Conservation (phyloP, 2,888 invertebrate species). For the Rhorus exstirpatorius region DNA sequence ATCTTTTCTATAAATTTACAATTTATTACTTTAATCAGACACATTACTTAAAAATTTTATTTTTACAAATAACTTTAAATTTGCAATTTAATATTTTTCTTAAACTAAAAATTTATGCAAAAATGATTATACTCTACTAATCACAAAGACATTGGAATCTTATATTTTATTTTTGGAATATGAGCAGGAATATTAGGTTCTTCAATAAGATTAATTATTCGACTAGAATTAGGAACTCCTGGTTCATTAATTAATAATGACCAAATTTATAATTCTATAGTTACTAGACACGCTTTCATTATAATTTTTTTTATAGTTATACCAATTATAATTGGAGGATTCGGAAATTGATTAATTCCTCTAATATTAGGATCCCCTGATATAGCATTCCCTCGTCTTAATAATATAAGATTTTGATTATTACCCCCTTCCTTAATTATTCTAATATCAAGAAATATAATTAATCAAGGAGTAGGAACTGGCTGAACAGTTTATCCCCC, state of each 20-base stretch:
- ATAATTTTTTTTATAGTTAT: slow-evolving; percentile 96
- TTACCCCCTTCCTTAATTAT: slow-evolving; percentile 90
- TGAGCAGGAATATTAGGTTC: slow-evolving; percentile 91
- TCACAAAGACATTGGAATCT: slow-evolving; percentile 91
- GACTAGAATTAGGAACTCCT: no score
- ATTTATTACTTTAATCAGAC: no score
- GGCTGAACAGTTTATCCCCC: slow-evolving; percentile 94
- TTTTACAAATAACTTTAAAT: neutral
- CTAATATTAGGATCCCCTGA: slow-evolving; percentile 92
- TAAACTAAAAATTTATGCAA: slow-evolving; percentile 85
- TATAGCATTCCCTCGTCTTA: slow-evolving; percentile 94
- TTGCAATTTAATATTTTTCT: slow-evolving; percentile 83
- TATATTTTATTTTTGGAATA: slow-evolving; percentile 89
- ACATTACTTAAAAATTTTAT: neutral
- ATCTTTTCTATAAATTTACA: neutral
- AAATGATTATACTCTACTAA: slow-evolving; percentile 91
- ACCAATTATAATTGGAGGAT: slow-evolving; percentile 94
- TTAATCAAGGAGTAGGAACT: slow-evolving; percentile 91
- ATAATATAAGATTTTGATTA: no score
- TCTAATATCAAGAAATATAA: slow-evolving; percentile 89
- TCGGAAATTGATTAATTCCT: slow-evolving; percentile 94
- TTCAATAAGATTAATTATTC: no score
- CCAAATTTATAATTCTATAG: slow-evolving; percentile 93
- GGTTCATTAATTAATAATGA: slow-evolving; percentile 89
- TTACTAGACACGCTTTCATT: slow-evolving; percentile 93